These are phyloP conservation scores for Gallinago stenura DNA, from an alignment of 2,797 vertebrate species.

Conservation along the genomic window DNA sequence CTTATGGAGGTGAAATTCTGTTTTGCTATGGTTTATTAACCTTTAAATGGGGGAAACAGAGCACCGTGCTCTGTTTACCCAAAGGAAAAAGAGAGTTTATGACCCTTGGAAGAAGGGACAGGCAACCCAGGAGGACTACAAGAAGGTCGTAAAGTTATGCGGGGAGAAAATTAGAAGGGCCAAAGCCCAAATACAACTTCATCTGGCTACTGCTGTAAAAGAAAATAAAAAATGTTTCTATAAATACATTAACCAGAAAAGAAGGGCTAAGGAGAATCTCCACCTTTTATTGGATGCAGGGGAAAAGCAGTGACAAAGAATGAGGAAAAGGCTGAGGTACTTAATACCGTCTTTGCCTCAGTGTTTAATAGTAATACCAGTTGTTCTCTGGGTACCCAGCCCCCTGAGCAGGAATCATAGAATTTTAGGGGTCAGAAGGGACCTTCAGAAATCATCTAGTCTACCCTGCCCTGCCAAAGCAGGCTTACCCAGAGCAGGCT, in stretches of 20 bases:
- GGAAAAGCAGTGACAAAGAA: neutral
- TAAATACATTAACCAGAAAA: neutral
- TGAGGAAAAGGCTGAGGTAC: neutral
- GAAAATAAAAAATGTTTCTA: neutral
- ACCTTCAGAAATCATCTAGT: too few species aligned
- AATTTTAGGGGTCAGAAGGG: too few species aligned
- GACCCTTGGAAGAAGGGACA: neutral
- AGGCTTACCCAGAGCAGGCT: too few species aligned
- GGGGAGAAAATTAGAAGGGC: neutral
- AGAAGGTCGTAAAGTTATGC: neutral
- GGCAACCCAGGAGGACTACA: neutral
- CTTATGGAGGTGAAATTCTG: neutral
- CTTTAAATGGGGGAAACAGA: neutral
- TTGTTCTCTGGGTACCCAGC: neutral
- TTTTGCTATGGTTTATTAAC: neutral
- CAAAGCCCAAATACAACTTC: neutral
- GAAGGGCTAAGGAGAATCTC: neutral
- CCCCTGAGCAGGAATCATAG: neutral
- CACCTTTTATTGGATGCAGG: neutral
- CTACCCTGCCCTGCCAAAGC: too few species aligned
- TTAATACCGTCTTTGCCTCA: neutral
- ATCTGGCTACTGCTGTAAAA: neutral
- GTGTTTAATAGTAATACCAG: neutral
- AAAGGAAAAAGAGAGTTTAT: neutral
- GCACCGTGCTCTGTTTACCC: neutral